Conservation (phyloP, 2,113 vertebrate genomes). For the Coreoperca whiteheadi region DNA sequence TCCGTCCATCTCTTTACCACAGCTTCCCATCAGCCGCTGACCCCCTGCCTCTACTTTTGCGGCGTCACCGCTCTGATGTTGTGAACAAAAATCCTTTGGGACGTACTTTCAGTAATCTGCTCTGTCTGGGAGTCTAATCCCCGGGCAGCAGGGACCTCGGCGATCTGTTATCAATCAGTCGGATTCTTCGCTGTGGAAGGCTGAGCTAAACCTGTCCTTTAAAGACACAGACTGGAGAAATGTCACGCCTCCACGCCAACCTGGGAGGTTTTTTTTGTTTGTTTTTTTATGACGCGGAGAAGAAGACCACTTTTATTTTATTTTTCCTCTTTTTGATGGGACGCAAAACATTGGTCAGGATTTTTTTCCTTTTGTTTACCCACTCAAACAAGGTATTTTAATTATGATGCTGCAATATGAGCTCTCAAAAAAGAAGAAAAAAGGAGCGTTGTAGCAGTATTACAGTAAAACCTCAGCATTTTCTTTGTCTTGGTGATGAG, state of each 20-base stretch:
- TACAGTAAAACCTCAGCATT: slow-evolving; percentile 70
- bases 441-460: slow-evolving; percentile 49
- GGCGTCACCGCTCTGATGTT: slow-evolving; percentile 7
- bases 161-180: slow-evolving; percentile 29
- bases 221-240: slow-evolving; percentile 44
- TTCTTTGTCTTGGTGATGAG: slow-evolving; percentile 51
- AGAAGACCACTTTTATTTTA: slow-evolving; percentile 43
- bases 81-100: slow-evolving; percentile 12
- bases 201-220: slow-evolving; percentile 37
- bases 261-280: slow-evolving; percentile 20
- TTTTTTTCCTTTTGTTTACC: slow-evolving; percentile 35
- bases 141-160: slow-evolving; percentile 9
- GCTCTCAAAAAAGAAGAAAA: slow-evolving; percentile 24
- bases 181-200: slow-evolving; percentile 48
- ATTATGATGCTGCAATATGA: slow-evolving; percentile 51
- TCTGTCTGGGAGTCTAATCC: slow-evolving; percentile 46
- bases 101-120: slow-evolving; percentile 19
- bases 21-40: slow-evolving; percentile 90
- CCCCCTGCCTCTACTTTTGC: not conserved
- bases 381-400: slow-evolving; percentile 45
- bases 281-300: slow-evolving; percentile 24
- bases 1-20: slow-evolving; percentile 85
- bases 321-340: slow-evolving; percentile 46
- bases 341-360: slow-evolving; percentile 56
- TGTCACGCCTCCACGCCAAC: not conserved